Conservation (phyloP, 2,797 vertebrate species). For the Takifugu ocellatus region DNA sequence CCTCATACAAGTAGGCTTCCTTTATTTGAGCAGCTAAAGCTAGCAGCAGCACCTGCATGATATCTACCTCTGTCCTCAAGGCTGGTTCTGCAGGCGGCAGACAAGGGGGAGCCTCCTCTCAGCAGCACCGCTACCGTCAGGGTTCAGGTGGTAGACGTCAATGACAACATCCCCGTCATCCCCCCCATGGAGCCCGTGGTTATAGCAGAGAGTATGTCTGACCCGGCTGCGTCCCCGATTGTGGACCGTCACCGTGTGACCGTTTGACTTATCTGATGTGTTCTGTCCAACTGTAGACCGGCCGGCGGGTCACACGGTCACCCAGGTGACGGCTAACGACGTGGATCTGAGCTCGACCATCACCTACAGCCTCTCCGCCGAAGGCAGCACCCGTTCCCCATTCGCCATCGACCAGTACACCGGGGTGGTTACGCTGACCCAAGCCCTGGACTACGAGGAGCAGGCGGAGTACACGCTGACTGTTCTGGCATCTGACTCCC, state of each 20-base stretch:
- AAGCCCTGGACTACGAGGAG: constrained; percentile 85
- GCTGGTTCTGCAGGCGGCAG: constrained; percentile 83
- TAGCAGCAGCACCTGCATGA: too few relatives aligned
- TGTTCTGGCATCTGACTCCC: constrained; percentile 82
- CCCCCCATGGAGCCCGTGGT: constrained; percentile 75
- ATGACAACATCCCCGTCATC: constrained; percentile 87
- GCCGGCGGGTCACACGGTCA: constrained; percentile 80
- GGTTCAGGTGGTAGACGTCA: constrained; percentile 86
- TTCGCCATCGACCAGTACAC: constrained; percentile 82
- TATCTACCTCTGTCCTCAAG: constrained; percentile 53
- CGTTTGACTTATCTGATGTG: background rate
- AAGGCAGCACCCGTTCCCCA: constrained; percentile 64
- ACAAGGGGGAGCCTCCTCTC: constrained; percentile 85
- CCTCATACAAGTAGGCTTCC: constrained; percentile 82
- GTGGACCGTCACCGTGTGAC: background rate
- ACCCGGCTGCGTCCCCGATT: background rate
- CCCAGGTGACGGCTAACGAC: constrained; percentile 81
- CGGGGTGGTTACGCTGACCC: constrained; percentile 77
- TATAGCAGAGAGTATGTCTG: constrained; percentile 82
- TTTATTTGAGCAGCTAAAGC: too few relatives aligned
- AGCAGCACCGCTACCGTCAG: constrained; percentile 76
- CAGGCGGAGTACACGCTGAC: constrained; percentile 67
- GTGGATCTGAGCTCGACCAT: constrained; percentile 81
- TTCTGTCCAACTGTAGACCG: constrained; percentile 73
- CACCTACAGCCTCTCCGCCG: constrained; percentile 80